Base-by-base conservation (phyloP, 1,140 invertebrate genomes). In the Megalopta genalis region DNA sequence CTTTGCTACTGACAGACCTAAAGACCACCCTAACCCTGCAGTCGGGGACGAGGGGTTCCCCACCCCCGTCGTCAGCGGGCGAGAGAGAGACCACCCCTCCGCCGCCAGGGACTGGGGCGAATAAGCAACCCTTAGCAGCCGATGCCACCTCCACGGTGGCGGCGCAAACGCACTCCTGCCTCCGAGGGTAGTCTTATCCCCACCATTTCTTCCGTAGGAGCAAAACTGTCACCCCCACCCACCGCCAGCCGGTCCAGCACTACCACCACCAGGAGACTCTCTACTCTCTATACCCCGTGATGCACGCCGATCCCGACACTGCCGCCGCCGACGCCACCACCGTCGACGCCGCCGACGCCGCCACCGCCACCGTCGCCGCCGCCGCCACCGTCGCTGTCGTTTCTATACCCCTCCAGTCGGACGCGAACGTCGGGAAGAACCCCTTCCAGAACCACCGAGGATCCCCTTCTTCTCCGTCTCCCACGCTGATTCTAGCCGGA, bases 21-120 rank as follows among this genome's bases (percentile, higher is more conserved):
- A 92, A 91, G 90, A 92, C 92, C 92, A 92, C 90, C 92, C 92
- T 93, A 92, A 93, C 92, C 92, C 90, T 91, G 89, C 87, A 92
- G 89, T 86, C 86, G 85, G 77, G 82, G 85, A 86, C 84, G 81
- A 85, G 83, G 83, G 83, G 83, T 85, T 85, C 83, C 83, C 83
- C 82, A 85, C 86, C 85, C 85, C 77, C 85, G 78, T 79, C 85
- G 79, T 84, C 77, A 86, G 73, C 83, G 83, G 83, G 78, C 84
- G 85, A 86, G 83, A 80, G 83, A 87, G 82, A 83, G 83, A 87
- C 87, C 83, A 87, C 88, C 85, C 73, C 86, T 87, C 84, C 83
- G 80, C 83, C 86, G 86, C 86, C 86, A 80, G 79, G 79, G 81
- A 77, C 86, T 81, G 84, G 83, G 83, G 82, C 86, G 85, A 87